These are phyloP conservation scores for Trichonephila clavipes DNA, from an alignment of 1,140 invertebrate genomes.

Conservation along the genomic window DNA sequence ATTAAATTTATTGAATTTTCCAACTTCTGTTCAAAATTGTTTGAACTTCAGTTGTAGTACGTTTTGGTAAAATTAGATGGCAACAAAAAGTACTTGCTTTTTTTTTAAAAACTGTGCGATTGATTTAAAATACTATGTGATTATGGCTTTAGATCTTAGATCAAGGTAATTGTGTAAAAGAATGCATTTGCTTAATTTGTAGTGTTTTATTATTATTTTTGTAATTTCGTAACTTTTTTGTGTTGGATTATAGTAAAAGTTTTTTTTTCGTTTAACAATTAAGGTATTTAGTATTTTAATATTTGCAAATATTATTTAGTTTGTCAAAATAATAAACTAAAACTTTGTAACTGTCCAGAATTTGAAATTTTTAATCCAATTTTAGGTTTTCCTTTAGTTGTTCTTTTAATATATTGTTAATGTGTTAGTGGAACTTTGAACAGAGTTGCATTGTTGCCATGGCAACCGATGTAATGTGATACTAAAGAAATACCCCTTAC, in stretches of 20 bases:
- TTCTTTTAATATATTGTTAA: no score
- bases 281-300: no score
- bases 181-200: neutral
- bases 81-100: neutral
- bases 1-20: no score
- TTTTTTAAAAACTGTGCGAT: neutral
- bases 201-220: neutral
- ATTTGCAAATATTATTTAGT: no score
- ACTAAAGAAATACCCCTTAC: neutral
- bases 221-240: neutral
- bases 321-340: no score
- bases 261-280: neutral
- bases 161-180: neutral
- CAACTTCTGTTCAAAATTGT: neutral
- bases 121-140: neutral
- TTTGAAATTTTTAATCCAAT: no score
- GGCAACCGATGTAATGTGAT: neutral
- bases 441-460: neutral
- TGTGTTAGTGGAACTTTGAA: neutral
- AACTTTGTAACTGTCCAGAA: no score
- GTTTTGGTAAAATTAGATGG: neutral
- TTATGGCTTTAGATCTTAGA: slow-evolving; percentile 33
- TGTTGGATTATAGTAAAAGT: neutral
- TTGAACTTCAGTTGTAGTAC: neutral
- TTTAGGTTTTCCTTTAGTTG: no score